Evolutionary conservation across 2,888 invertebrate species (phyloP), one percentile per base, ranked within the genome.

Genomic region (Dendrolimus pini): DNA sequence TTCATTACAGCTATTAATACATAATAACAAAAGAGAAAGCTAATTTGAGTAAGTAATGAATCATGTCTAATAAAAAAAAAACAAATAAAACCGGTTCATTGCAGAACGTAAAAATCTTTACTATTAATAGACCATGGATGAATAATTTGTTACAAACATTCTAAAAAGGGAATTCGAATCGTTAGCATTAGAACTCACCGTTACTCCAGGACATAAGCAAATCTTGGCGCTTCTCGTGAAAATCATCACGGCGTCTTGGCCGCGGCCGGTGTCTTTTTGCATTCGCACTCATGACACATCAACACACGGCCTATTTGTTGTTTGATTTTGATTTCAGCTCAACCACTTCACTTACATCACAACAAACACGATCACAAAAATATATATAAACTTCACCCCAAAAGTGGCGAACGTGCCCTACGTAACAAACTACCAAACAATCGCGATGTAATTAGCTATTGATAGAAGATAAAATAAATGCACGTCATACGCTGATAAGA

Each of bases 401-500:
- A 58, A 59, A 65, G 67, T 67, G 77, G 85, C 74, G 77, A 76
- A 88, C 89, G 87, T 89, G 85, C 83, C 80, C 76, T 73, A 72
- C 62, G 71, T 69, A 79, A 76, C 77, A 74, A 71, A 74, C 70
- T 64, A 70, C 70, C 71, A 75, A 72, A 73, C 82, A 82, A 82
- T 72, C 80, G 65, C 75, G 67, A 70, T 73, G 69, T 82, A 81
- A 80, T 82, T 80, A 80, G 69, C 64, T 82, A 70, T 63, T 77
- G 84, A 85, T 85, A 83, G 64, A 61, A 74, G 84, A 86, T 88
- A 88, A 83, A 72, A 66, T 61, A 64, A 63, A 62, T 57, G 59
- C 74, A 78, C 88, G 89, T 87, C 87, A 88, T 72, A 68, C 71
- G 74, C 70, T 75, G 88, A 88, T 89, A 88, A 82, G 74, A 68